Conservation (phyloP, 2,888 invertebrate genomes). For the Chrysina gloriosa region DNA sequence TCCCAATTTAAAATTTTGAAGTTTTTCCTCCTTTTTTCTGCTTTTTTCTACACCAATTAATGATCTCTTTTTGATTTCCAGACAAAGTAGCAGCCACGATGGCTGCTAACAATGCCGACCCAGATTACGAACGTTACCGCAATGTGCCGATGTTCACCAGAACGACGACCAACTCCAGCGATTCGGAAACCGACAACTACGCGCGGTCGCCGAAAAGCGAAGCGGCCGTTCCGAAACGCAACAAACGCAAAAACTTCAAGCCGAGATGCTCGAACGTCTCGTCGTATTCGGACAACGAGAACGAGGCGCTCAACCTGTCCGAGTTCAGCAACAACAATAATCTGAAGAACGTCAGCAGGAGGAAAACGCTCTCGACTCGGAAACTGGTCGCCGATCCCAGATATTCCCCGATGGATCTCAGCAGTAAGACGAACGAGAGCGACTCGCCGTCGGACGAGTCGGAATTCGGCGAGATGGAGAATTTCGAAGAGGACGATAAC, state of each 20-base stretch:
- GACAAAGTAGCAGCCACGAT: slow-evolving; percentile 63
- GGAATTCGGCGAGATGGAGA: slow-evolving; percentile 46
- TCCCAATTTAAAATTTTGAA: too few species aligned
- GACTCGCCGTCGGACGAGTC: slow-evolving; percentile 53
- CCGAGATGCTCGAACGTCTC: slow-evolving; percentile 77
- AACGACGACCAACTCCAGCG: slow-evolving; percentile 63
- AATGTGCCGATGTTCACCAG: slow-evolving; percentile 42
- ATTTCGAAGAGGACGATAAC: slow-evolving; percentile 47
- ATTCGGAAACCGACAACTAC: slow-evolving; percentile 66
- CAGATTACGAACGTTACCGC: slow-evolving; percentile 57
- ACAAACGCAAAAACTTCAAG: slow-evolving; percentile 83
- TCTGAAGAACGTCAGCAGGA: slow-evolving; percentile 56
- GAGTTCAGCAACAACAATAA: slow-evolving; percentile 60
- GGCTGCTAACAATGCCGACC: slow-evolving; percentile 57
- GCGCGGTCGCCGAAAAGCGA: slow-evolving; percentile 63
- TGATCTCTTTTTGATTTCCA: slow-evolving; percentile 48
- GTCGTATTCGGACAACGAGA: slow-evolving; percentile 66
- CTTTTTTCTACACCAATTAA: too few species aligned
- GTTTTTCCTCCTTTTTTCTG: too few species aligned
- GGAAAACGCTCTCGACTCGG: slow-evolving; percentile 58
- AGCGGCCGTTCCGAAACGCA: slow-evolving; percentile 75
- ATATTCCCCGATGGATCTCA: slow-evolving; percentile 60
- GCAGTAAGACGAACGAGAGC: slow-evolving; percentile 57
- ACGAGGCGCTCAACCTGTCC: slow-evolving; percentile 52
- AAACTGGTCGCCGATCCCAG: slow-evolving; percentile 56